Percentiles rank a stretch among this genome's conserved stretches.
Evolutionary conservation across 2,797 vertebrate species (phyloP).

Genomic region (Neosalanx taihuensis): DNA sequence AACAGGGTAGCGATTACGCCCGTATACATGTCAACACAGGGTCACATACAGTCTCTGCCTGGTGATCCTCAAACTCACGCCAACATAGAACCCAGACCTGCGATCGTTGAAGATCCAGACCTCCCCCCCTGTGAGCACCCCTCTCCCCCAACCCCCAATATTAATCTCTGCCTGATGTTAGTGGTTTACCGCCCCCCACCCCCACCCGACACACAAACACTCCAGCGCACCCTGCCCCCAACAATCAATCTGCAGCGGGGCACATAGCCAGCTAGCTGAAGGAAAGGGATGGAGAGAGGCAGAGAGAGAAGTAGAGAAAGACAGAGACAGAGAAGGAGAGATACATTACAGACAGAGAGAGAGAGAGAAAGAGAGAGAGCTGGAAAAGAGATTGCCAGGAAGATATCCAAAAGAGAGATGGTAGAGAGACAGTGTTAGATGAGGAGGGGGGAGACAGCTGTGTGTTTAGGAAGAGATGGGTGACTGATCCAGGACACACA

Average conservation of each 20-base stretch:
- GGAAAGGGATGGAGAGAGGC: not conserved
- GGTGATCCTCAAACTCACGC: not conserved
- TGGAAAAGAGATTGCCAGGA: not conserved
- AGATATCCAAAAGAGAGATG: too few species aligned
- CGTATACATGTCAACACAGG: not conserved
- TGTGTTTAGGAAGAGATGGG: slow-evolving; percentile 24
- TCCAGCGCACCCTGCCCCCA: too few species aligned
- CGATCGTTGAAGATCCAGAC: not conserved
- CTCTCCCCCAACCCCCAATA: too few species aligned
- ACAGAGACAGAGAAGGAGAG: not conserved
- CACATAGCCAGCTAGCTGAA: not conserved
- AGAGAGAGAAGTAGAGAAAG: not conserved
- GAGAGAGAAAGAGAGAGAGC: not conserved
- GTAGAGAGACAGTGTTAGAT: not conserved
- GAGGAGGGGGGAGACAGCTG: slow-evolving; percentile 11
- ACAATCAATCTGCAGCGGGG: too few species aligned
- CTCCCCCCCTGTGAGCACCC: not conserved
- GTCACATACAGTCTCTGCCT: not conserved
- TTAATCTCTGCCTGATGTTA: too few species aligned
- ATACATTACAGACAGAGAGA: not conserved
- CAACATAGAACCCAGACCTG: not conserved
- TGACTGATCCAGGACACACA: slow-evolving; percentile 22
- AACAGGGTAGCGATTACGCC: not conserved
- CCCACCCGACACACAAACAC: not conserved
- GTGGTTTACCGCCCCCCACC: not conserved